Evolutionary conservation across 92 coral and sea anemone species (phyloP).

Genomic region (Zoanthus solanderi): DNA sequence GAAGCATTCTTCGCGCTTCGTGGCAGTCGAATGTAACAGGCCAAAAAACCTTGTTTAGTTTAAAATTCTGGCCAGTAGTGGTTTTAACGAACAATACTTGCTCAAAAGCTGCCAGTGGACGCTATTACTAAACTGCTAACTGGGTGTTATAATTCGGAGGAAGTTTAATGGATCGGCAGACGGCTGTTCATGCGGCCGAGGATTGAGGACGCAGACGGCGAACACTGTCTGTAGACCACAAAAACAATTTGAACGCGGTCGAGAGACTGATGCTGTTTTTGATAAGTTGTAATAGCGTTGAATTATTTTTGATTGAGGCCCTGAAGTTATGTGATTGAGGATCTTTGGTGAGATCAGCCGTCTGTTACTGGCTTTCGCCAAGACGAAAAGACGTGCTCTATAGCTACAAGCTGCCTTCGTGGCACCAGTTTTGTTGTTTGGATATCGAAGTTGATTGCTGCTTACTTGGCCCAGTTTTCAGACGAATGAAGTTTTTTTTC

Average conservation of each 20-base stretch:
- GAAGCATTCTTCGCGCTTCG: conserved; percentile 23
- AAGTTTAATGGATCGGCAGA: background rate
- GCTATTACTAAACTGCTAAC: background rate
- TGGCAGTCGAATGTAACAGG: background rate
- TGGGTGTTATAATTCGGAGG: background rate
- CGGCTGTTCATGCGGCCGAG: background rate
- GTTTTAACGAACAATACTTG: background rate
- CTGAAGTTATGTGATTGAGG: background rate
- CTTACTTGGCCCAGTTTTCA: background rate
- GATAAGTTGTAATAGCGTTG: background rate
- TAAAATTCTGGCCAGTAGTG: background rate
- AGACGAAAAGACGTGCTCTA: background rate
- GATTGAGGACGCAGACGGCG: conserved; percentile 1
- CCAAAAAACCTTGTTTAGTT: conserved; percentile 19
- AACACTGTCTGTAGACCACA: background rate
- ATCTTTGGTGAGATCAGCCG: background rate
- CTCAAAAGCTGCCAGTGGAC: background rate
- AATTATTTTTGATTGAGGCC: background rate
- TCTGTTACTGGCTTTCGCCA: background rate
- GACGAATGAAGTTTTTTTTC: background rate
- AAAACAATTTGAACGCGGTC: background rate
- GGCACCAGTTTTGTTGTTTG: conserved; percentile 7
- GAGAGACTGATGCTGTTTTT: background rate
- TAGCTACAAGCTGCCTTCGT: conserved; percentile 1
- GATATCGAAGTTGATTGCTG: background rate